Conservation (phyloP, 2,113 vertebrate species). For the Acrocephalus arundinaceus region DNA sequence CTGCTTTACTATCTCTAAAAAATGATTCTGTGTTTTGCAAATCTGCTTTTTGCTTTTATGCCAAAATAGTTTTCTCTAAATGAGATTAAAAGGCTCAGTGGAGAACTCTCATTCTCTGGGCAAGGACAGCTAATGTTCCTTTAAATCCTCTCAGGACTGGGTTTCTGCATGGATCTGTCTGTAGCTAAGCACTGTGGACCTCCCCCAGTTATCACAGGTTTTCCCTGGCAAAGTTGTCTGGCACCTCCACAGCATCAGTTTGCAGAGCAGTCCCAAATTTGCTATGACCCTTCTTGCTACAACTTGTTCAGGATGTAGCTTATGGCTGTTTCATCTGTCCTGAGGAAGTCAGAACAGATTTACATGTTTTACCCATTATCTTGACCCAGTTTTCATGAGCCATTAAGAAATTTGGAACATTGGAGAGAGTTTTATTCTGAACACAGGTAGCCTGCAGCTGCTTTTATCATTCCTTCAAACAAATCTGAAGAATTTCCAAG, state of each 20-base stretch:
- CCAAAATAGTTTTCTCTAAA: background rate
- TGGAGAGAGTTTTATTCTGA: background rate
- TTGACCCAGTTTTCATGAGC: background rate
- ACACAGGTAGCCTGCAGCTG: background rate
- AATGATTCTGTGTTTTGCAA: background rate
- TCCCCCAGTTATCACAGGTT: background rate
- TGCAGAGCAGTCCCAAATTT: background rate
- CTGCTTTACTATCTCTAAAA: background rate
- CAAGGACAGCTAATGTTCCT: background rate
- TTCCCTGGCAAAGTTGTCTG: background rate
- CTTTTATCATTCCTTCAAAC: background rate
- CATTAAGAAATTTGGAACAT: background rate
- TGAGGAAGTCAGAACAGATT: background rate
- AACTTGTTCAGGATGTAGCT: background rate
- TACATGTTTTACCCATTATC: background rate
- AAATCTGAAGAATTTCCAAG: background rate
- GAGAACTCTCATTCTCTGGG: background rate
- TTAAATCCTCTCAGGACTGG: background rate
- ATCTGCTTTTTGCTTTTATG: background rate
- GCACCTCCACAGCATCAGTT: background rate
- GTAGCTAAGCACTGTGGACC: background rate
- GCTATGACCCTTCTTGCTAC: background rate
- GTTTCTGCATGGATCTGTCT: background rate
- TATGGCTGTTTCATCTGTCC: background rate
- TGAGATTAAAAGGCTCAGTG: background rate